phyloP scores from a whole-genome alignment of 1,140 invertebrate species.

The Bombyx mandarina region DNA sequence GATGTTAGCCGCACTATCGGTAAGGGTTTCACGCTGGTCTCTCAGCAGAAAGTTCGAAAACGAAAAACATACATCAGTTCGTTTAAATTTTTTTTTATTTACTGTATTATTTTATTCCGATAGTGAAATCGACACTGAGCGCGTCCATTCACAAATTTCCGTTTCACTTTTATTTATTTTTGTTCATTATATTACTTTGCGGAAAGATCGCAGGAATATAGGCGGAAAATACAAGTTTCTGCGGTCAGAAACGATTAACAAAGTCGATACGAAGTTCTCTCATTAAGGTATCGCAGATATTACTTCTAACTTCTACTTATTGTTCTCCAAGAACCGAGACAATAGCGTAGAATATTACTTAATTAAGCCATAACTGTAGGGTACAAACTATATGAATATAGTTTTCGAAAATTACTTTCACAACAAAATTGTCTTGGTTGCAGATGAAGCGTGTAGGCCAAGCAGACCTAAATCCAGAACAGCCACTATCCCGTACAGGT shows the following conservation, averaged over 20 bases:
- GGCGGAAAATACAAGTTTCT: not conserved
- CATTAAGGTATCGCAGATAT: conserved; percentile 68
- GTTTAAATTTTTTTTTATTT: not conserved
- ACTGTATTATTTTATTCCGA: conserved; percentile 19
- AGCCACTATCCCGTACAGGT: conserved; percentile 65
- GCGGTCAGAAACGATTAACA: conserved; percentile 47
- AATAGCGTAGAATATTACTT: conserved; percentile 61
- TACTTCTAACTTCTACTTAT: conserved; percentile 61
- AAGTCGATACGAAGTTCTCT: conserved; percentile 67
- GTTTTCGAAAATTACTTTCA: conserved; percentile 5
- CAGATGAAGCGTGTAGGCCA: conserved; percentile 68
- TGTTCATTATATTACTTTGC: conserved; percentile 11
- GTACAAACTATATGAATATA: conserved; percentile 30
- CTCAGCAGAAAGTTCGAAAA: conserved; percentile 20
- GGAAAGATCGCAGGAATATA: not conserved
- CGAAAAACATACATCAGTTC: not conserved
- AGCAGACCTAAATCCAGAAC: conserved; percentile 70
- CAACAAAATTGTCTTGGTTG: conserved; percentile 54
- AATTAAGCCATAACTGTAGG: conserved; percentile 45
- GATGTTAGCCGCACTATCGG: conserved; percentile 67
- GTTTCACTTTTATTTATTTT: conserved; percentile 7
- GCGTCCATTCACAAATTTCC: conserved; percentile 30
- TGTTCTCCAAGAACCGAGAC: conserved; percentile 57
- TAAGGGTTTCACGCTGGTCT: conserved; percentile 45
- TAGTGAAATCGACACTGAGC: conserved; percentile 23